These are phyloP conservation scores for Ophion slaviceki DNA, from an alignment of 2,888 invertebrate genomes.

Conservation along the genomic window DNA sequence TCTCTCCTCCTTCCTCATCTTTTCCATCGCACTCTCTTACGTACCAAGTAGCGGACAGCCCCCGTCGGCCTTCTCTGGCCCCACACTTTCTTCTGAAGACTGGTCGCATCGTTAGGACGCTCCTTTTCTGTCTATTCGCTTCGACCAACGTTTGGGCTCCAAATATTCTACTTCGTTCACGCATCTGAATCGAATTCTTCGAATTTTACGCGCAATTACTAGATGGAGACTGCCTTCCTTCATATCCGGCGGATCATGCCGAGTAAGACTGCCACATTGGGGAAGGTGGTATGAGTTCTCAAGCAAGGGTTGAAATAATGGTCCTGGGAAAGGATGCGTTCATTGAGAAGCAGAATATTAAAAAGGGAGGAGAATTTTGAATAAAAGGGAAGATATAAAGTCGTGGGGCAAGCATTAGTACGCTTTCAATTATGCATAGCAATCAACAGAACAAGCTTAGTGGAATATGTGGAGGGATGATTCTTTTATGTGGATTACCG, in stretches of 20 bases:
- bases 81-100: constrained; percentile 58
- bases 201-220: background rate
- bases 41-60: constrained; percentile 48
- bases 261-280: background rate
- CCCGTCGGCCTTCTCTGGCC: constrained; percentile 42
- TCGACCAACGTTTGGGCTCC: constrained; percentile 34
- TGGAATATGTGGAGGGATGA: background rate
- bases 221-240: background rate
- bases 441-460: background rate
- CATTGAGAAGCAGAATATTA: background rate
- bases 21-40: constrained; percentile 53
- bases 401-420: background rate
- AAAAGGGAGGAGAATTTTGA: background rate
- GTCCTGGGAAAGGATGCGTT: background rate
- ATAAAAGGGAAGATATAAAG: background rate
- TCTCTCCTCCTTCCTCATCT: constrained; percentile 50
- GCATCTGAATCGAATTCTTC: background rate
- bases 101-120: constrained; percentile 79
- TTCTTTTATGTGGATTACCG: constrained; percentile 50
- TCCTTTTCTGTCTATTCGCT: constrained; percentile 63
- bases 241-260: background rate
- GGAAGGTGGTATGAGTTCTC: background rate
- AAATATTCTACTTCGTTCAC: background rate
- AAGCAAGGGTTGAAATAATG: background rate
- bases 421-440: background rate